phyloP scores from a whole-genome alignment of 2,888 invertebrate species.

The Lasioglossum vierecki region DNA sequence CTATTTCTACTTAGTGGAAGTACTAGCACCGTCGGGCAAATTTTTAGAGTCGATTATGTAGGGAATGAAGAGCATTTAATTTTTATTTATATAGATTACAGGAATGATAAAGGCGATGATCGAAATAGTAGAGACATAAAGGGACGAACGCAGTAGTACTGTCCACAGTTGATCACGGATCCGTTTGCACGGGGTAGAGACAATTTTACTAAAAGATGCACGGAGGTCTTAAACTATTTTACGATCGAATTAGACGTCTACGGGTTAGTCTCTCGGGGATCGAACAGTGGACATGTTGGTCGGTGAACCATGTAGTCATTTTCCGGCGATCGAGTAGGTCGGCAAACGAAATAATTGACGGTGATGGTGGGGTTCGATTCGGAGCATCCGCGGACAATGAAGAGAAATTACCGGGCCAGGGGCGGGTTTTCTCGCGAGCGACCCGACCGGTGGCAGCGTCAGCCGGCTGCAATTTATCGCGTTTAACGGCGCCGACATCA shows the following conservation, averaged over 20 bases:
- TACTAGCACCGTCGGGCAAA: background rate
- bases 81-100: too few species aligned
- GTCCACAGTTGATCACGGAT: too few species aligned
- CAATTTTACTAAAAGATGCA: background rate
- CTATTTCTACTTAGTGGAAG: background rate
- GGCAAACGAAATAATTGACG: conserved; percentile 8
- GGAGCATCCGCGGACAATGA: conserved; percentile 26
- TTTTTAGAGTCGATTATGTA: background rate
- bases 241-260: background rate
- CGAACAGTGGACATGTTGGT: background rate
- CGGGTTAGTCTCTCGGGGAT: background rate
- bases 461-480: conserved; percentile 22
- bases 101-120: too few species aligned
- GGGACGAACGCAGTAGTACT: background rate
- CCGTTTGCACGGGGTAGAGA: background rate
- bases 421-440: background rate
- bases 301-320: background rate
- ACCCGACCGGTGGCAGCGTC: background rate
- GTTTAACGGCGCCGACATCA: conserved; percentile 10
- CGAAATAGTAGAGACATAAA: too few species aligned
- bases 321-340: background rate
- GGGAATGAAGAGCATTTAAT: background rate
- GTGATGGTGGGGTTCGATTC: conserved; percentile 1
- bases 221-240: background rate
- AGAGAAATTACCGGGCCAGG: conserved; percentile 6